phyloP scores from a whole-genome alignment of 1,140 invertebrate species.

The Leptinotarsa lineolata region DNA sequence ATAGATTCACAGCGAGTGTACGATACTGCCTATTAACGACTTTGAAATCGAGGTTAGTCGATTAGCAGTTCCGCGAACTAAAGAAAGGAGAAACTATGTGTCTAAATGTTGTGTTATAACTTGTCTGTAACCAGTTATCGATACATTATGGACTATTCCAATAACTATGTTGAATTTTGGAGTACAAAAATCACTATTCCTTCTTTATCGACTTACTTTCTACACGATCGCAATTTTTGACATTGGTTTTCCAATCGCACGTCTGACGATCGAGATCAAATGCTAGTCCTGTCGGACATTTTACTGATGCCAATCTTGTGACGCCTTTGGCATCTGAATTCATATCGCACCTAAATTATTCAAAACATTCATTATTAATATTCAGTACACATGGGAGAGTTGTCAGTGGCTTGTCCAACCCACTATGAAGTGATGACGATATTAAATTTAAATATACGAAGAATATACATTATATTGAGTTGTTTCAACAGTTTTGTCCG shows the following conservation, averaged over 20 bases:
- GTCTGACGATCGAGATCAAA: conserved; percentile 95
- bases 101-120: neutral
- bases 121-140: neutral
- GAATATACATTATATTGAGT: too few species aligned
- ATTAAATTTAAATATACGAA: too few species aligned
- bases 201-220: conserved; percentile 80
- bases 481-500: too few species aligned
- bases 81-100: neutral
- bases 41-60: neutral
- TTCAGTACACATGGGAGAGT: neutral
- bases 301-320: conserved; percentile 82
- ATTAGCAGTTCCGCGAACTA: neutral
- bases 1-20: neutral
- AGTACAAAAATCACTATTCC: conserved; percentile 49
- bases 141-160: too few species aligned
- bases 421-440: too few species aligned
- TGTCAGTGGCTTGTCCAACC: too few species aligned
- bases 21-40: neutral
- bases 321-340: conserved; percentile 82
- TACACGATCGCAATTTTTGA: conserved; percentile 90
- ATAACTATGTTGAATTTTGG: neutral
- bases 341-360: conserved; percentile 79
- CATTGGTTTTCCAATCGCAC: conserved; percentile 94
- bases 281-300: conserved; percentile 86
- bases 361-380: conserved; percentile 4